A percentile compares a stretch with the other conserved stretches of the same genome.
Evolutionary conservation across 1,140 invertebrate species (phyloP).

Genomic region (Ptiloglossa arizonensis): DNA sequence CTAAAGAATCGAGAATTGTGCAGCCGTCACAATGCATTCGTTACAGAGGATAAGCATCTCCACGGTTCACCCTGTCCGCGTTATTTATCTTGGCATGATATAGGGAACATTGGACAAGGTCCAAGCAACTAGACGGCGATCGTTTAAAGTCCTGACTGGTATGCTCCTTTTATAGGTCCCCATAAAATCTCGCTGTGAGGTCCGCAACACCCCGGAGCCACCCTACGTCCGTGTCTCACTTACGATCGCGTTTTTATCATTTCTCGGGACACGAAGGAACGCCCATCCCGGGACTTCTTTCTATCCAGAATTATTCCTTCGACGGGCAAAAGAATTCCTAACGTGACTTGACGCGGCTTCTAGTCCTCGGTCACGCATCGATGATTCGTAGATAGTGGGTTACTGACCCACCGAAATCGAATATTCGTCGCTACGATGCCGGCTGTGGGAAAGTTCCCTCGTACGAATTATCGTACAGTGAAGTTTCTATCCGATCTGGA

Average conservation of each 20-base stretch:
- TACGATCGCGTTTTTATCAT: slow-evolving; percentile 49
- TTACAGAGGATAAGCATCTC: not conserved
- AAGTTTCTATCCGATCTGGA: no score
- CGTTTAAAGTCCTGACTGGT: slow-evolving; percentile 46
- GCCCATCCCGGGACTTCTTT: not conserved
- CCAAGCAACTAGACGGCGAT: slow-evolving; percentile 42
- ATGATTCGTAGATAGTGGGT: not conserved
- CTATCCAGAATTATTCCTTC: slow-evolving; percentile 3
- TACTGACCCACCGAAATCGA: not conserved
- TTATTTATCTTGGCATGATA: slow-evolving; percentile 46
- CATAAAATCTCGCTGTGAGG: slow-evolving; percentile 63
- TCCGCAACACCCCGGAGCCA: slow-evolving; percentile 34
- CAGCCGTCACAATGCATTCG: slow-evolving; percentile 15
- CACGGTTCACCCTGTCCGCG: not conserved
- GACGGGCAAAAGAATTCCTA: slow-evolving; percentile 12
- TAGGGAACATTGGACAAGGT: slow-evolving; percentile 39
- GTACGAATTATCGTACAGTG: no score
- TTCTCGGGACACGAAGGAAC: slow-evolving; percentile 28
- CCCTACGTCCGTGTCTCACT: slow-evolving; percentile 36
- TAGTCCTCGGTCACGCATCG: not conserved
- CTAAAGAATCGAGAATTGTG: slow-evolving; percentile 32
- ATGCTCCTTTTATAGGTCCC: slow-evolving; percentile 58
- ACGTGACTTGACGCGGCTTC: not conserved
- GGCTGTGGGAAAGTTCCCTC: not conserved
- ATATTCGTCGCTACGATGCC: not conserved